phyloP scores from a whole-genome alignment of 37 sponge, comb jelly and placozoan species.

The Ephydatia muelleri region DNA sequence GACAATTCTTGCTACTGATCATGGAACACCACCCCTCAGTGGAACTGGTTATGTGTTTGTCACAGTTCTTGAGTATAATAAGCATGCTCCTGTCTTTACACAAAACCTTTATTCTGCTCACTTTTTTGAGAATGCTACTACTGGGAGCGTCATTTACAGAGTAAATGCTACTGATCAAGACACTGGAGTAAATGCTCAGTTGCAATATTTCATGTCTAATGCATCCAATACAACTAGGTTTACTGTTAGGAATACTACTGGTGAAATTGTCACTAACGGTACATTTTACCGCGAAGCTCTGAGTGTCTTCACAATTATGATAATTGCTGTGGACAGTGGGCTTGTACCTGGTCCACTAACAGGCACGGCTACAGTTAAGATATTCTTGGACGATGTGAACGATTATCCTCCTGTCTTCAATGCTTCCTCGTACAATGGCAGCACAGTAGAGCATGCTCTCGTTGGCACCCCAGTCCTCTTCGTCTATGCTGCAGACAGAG shows the following conservation, averaged over 20 bases:
- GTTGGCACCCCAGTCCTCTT: conserved; percentile 27
- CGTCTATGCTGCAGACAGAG: conserved; percentile 54
- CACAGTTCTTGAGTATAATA: conserved; percentile 57
- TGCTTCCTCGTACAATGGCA: conserved; percentile 19
- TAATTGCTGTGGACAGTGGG: conserved; percentile 68
- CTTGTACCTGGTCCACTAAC: conserved; percentile 34
- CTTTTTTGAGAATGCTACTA: conserved; percentile 57
- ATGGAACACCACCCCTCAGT: conserved; percentile 47
- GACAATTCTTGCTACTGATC: conserved; percentile 53
- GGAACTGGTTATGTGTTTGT: conserved; percentile 49
- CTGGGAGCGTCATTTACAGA: conserved; percentile 42
- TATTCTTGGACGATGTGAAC: conserved; percentile 47
- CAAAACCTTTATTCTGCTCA: conserved; percentile 14
- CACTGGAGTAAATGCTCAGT: conserved; percentile 59
- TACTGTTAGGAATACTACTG: conserved; percentile 20
- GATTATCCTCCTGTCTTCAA: conserved; percentile 57
- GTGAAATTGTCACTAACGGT: conserved; percentile 42
- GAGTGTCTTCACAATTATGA: conserved; percentile 14
- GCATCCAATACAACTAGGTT: conserved; percentile 24
- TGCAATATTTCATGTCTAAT: conserved; percentile 58
- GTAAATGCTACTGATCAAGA: conserved; percentile 66
- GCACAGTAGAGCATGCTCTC: conserved; percentile 54
- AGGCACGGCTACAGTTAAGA: conserved; percentile 28
- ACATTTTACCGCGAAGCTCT: conserved; percentile 63
- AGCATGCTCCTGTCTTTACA: conserved; percentile 65